Percentiles rank a stretch among this genome's conserved stretches.
phyloP scores from a whole-genome alignment of 1,140 invertebrate species.

The Eriocheir sinensis region DNA sequence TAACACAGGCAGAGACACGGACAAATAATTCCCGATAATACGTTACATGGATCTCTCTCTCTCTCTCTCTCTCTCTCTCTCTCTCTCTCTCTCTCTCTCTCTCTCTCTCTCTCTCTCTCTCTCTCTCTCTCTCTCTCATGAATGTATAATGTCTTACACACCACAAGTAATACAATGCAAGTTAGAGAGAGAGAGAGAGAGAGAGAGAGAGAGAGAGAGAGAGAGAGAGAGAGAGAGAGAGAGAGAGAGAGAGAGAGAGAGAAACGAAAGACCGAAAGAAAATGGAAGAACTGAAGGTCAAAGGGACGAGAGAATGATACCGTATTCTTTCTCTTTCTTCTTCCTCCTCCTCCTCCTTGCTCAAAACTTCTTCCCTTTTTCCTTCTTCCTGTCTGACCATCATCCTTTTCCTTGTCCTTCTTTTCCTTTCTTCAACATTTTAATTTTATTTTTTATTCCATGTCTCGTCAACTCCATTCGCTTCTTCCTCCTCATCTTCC shows the following conservation, averaged over 20 bases:
- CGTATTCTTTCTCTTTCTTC: background rate
- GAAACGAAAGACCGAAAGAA: background rate
- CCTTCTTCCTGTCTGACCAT: too few relatives aligned
- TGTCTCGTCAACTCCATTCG: too few relatives aligned
- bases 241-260: background rate
- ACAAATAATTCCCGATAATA: background rate
- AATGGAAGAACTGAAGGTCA: background rate
- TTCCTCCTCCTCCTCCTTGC: too few relatives aligned
- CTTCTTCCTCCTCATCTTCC: too few relatives aligned
- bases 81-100: background rate
- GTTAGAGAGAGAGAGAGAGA: background rate
- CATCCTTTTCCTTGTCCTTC: too few relatives aligned
- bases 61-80: background rate
- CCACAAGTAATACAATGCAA: background rate
- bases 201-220: background rate
- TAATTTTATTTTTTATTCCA: too few relatives aligned
- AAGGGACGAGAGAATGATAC: too few relatives aligned
- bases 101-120: background rate
- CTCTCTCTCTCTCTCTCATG: background rate
- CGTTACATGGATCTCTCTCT: background rate
- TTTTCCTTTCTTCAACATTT: too few relatives aligned
- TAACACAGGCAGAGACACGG: background rate
- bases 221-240: background rate
- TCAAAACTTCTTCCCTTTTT: too few relatives aligned
- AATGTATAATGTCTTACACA: background rate